phyloP scores from a whole-genome alignment of 2,113 vertebrate species.

The Vimba vimba region DNA sequence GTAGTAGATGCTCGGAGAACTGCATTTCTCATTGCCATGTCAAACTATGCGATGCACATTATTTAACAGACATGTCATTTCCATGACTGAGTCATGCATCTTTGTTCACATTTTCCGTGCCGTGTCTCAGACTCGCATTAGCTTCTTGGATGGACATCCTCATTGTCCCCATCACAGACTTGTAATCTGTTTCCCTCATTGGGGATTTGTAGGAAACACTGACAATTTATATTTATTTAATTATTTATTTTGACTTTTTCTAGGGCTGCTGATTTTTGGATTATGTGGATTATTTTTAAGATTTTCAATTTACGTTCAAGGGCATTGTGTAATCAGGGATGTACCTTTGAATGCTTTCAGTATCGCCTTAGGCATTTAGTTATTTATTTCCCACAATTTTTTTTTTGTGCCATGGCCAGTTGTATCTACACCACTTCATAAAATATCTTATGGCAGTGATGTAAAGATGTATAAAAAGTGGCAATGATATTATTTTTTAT shows the following conservation, averaged over 20 bases:
- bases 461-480: not conserved
- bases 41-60: slow-evolving; percentile 22
- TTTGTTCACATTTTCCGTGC: not conserved
- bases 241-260: not conserved
- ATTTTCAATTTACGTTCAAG: not conserved
- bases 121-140: not conserved
- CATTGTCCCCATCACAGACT: not conserved
- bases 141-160: not conserved
- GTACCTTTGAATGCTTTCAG: not conserved
- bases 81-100: slow-evolving; percentile 17
- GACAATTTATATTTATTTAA: not conserved
- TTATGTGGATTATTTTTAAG: slow-evolving; percentile 22
- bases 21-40: slow-evolving; percentile 41
- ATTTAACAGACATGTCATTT: slow-evolving; percentile 29
- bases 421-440: not conserved
- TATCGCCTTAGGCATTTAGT: not conserved
- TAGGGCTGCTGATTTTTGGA: not conserved
- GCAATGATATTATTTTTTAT: not conserved
- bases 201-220: slow-evolving; percentile 11
- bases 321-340: slow-evolving; percentile 7
- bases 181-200: not conserved
- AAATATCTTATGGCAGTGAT: not conserved
- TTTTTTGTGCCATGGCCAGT: not conserved
- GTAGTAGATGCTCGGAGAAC: slow-evolving; percentile 6
- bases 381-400: not conserved